These are phyloP conservation scores for Pelodytes ibericus DNA, from an alignment of 2,797 vertebrate genomes.

Conservation along the genomic window DNA sequence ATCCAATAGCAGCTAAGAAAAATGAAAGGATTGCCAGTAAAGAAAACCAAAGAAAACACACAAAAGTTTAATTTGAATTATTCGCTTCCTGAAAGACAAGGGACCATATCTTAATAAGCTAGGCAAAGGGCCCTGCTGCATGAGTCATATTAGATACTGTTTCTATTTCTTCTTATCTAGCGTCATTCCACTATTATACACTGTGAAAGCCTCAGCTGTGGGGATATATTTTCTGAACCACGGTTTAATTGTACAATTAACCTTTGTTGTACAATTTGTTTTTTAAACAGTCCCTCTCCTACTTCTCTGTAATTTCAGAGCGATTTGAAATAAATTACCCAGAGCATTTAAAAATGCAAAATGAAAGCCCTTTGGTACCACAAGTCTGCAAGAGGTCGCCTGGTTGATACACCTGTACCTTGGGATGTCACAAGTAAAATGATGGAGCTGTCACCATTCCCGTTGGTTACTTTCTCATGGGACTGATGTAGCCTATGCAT, in stretches of 20 bases:
- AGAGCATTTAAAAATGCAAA: constrained; percentile 50
- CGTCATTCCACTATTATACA: constrained; percentile 48
- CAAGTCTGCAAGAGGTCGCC: constrained; percentile 24
- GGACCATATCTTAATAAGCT: constrained; percentile 45
- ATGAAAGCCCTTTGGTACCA: constrained; percentile 11
- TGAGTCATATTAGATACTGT: constrained; percentile 46
- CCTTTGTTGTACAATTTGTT: constrained; percentile 53
- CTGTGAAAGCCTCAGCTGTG: constrained; percentile 50
- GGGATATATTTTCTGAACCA: constrained; percentile 54
- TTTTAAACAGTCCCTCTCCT: constrained; percentile 48
- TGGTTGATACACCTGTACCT: constrained; percentile 33
- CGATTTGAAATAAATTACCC: constrained; percentile 48
- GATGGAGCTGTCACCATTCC: constrained; percentile 24
- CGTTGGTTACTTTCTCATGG: constrained; percentile 8
- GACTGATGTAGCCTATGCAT: constrained; percentile 16
- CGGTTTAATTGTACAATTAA: constrained; percentile 56
- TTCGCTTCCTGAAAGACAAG: constrained; percentile 30
- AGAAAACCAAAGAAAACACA: background rate
- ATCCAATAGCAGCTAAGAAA: background rate
- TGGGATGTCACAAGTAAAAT: constrained; percentile 13
- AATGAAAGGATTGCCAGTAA: background rate
- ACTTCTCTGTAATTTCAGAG: constrained; percentile 32
- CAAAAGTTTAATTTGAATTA: constrained; percentile 37
- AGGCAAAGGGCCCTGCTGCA: constrained; percentile 22
- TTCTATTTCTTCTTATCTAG: constrained; percentile 36